Evolutionary conservation across 2,797 vertebrate species (phyloP), one percentile per base, ranked within the genome.

Genomic region (Coreius guichenoti): DNA sequence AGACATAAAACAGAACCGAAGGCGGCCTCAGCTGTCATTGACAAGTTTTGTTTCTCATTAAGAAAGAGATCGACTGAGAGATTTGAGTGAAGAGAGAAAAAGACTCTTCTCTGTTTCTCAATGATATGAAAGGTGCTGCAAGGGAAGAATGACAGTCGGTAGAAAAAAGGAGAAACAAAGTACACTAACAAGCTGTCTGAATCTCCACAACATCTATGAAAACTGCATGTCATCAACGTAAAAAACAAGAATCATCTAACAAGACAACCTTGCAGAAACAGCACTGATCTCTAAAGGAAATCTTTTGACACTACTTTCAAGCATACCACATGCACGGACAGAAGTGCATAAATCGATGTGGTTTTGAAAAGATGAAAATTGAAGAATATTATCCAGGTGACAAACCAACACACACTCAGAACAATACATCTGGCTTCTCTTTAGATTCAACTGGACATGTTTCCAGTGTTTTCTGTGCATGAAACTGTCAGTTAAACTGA

Each of bases 201-300:
- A 54, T 81, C 65, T 54, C 49, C 47, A 54, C 65, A 29, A 7
- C n/a, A 8, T 80, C 21, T 36, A 33, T 54, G 45, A 69, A 80
- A 51, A 80, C 19, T 17, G 63, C 45, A 80, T 76, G 73, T 76
- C 73, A 76, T 36, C 73, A 56, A 56, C 73, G 56, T 56, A 19
- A 76, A 76, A 76, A 76, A 76, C 73, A 56, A 56, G 51, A 36
- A 56, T 36, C 74, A 56, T 56, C 31, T n/a, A 36, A 76, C 74
- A 39, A 76, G 21, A 76, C 73, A 14, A 29, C 29, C 26, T 75
- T 54, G 49, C 31, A 54, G 33, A 33, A 33, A 54, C 73, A 54
- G 49, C 73, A 8, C 49, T 36, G 49, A 56, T 56, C 19, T 8
- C 74, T 56, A 56, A 56, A 47, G n/a, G 70, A 47, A 73, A 73